Evolutionary conservation across 1,140 invertebrate species (phyloP).

Genomic region (Ceratina japonica): DNA sequence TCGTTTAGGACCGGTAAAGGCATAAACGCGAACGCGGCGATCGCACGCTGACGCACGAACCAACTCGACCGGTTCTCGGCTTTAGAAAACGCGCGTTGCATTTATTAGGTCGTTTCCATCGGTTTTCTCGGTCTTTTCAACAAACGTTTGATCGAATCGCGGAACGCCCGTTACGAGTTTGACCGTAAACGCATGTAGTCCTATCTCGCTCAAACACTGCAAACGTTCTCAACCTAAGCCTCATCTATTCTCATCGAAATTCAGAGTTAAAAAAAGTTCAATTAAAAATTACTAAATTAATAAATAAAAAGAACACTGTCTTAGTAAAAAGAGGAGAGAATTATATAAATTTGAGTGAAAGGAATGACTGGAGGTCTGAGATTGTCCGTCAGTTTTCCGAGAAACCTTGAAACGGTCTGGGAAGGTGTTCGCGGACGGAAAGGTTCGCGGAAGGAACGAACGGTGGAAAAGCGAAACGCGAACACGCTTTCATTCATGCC

Average conservation of each 20-base stretch:
- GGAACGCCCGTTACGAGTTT: neutral
- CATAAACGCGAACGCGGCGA: constrained; percentile 34
- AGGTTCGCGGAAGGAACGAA: neutral
- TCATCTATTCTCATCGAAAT: no score
- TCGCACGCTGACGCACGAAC: constrained; percentile 35
- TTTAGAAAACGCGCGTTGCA: constrained; percentile 2
- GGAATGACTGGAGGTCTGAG: no score
- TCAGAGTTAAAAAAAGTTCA: no score
- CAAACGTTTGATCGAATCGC: no score
- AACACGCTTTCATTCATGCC: constrained; percentile 5
- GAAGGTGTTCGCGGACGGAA: neutral
- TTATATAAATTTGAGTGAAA: no score
- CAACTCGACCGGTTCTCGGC: constrained; percentile 22
- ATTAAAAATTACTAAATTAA: no score
- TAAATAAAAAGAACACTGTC: no score
- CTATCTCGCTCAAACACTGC: no score
- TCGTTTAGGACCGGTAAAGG: constrained; percentile 74
- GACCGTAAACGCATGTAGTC: no score
- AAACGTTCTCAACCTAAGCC: no score
- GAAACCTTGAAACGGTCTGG: neutral
- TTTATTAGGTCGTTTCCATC: no score
- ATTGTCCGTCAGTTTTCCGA: neutral
- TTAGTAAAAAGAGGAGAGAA: no score
- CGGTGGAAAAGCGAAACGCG: neutral
- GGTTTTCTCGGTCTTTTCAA: neutral